These are phyloP conservation scores for Nesoenas mayeri DNA, from an alignment of 2,113 vertebrate genomes.

Conservation along the genomic window DNA sequence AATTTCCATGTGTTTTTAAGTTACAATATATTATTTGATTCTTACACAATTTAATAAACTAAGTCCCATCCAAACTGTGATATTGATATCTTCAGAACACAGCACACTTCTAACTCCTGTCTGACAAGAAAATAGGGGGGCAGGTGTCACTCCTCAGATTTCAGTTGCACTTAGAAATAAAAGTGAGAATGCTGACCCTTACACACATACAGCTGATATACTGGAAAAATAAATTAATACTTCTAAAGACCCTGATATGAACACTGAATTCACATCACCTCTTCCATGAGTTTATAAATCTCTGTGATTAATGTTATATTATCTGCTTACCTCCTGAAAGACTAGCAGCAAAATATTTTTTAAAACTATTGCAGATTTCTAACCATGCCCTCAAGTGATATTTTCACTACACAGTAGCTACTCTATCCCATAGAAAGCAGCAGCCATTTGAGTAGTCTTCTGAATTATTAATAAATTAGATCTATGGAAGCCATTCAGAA, in stretches of 20 bases:
- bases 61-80: neutral
- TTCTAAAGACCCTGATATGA: neutral
- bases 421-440: neutral
- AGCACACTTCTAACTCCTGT: too few species aligned
- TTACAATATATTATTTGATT: neutral
- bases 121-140: neutral
- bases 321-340: neutral
- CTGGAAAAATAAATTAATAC: neutral
- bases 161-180: neutral
- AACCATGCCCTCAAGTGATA: neutral
- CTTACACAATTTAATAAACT: neutral
- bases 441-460: neutral
- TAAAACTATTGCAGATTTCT: neutral
- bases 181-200: neutral
- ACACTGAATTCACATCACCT: too few species aligned
- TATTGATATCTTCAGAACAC: neutral
- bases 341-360: neutral
- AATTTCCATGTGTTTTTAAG: neutral
- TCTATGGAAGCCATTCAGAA: conserved; percentile 4
- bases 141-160: neutral
- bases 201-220: neutral
- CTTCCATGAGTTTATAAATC: neutral
- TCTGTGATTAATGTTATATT: neutral
- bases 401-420: neutral
- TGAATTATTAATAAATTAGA: conserved; percentile 48